Evolutionary conservation across 2,888 invertebrate species (phyloP), one percentile per base, ranked within the genome.

Genomic region (Acanthosepion esculentum): DNA sequence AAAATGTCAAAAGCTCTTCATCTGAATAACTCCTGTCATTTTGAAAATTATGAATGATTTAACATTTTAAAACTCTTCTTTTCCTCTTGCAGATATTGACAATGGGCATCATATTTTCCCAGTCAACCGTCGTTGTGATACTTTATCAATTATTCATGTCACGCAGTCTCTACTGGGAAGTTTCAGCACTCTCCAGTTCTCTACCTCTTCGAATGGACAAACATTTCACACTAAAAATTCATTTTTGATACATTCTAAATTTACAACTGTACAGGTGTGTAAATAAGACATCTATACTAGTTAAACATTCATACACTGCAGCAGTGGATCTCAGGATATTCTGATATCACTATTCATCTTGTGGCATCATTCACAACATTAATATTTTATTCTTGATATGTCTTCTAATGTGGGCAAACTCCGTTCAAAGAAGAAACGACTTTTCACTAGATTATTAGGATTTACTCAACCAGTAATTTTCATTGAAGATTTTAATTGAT

Each of bases 81-180:
- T 93, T 53, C 50, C 29, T 93, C 48, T 96, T 96, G 94, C 96
- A 97, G 97, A 94, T 97, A 26, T 96, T 97, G 41, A 96, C 96
- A 0, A 97, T 96, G 96, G 95, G 96, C 26, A 97, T 97, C 93
- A 96, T 97, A 94, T 94, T 97, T 78, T 96, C 96, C 94, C 97
- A 97, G 96, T 96, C 96, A 20, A 95, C 95, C 12, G 96, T 96
- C 0, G 96, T 96, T 12, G 95, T 96, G 91, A 95, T 96, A 95
- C 96, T 97, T 93, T 97, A 97, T 94, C 96, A 96, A 94, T 96
- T 97, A 55, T 97, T 97, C 95, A 95, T 97, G 94, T 97, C 97
- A 8, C 96, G 97, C 26, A 97, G 97, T 94, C 96, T 97, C 41
- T 97, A 97, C 95, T 97, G 97, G 97, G 97, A 97, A 95, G 96